A percentile compares a stretch with the other conserved stretches of the same genome.
Conservation (phyloP, 2,113 vertebrate species). For the Willisornis vidua region DNA sequence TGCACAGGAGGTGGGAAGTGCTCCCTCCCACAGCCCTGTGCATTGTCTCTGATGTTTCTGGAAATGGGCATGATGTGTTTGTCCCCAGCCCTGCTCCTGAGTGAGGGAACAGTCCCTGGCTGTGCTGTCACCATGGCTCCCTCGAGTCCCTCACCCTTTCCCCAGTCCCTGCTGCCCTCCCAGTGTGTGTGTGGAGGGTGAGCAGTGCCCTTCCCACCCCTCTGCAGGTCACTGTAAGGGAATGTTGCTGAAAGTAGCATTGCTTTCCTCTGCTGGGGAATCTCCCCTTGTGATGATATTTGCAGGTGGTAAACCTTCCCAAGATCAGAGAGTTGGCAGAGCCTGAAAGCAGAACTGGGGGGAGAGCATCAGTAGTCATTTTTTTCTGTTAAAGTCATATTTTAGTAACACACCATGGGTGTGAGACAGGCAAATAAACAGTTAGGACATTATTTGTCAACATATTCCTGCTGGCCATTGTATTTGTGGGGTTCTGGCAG, state of each 20-base stretch:
- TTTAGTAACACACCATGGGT: background rate
- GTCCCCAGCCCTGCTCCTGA: background rate
- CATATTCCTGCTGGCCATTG: rapidly evolving
- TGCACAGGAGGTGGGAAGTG: background rate
- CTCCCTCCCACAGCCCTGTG: background rate
- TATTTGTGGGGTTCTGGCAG: background rate
- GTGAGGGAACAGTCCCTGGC: background rate
- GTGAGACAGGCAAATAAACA: background rate
- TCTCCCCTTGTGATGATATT: background rate
- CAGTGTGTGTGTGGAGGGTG: too few species aligned
- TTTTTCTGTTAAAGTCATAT: background rate
- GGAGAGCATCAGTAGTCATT: background rate
- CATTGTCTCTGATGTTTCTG: rapidly evolving
- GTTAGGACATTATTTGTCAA: background rate
- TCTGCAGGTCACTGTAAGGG: background rate
- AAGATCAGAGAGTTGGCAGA: background rate
- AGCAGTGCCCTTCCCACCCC: background rate
- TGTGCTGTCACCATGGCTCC: background rate
- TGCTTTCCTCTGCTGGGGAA: background rate
- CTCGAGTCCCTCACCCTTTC: rapidly evolving
- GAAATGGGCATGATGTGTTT: background rate
- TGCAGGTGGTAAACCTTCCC: background rate
- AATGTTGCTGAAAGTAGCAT: background rate
- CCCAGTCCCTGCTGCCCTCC: rapidly evolving
- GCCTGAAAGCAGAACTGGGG: background rate